Evolutionary conservation across 2,113 vertebrate genomes (phyloP), one percentile per base, ranked within the genome.

Genomic region (Fulmarus glacialis): DNA sequence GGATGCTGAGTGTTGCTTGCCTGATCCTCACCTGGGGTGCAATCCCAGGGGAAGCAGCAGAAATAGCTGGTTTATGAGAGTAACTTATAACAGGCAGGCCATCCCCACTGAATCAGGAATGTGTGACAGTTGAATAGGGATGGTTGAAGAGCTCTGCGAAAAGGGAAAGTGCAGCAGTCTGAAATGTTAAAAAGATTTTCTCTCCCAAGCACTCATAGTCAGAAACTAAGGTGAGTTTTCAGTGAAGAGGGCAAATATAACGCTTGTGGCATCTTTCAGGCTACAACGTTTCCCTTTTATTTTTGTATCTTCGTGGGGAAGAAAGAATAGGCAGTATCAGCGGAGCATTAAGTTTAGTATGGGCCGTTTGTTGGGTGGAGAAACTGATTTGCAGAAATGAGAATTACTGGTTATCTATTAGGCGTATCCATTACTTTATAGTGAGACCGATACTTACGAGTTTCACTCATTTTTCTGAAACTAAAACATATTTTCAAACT

Each of bases 351-450:
- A 29, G 4, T 91, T 80, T 64, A 68, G 42, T 73, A 40, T 56
- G 68, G 58, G 95, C 64, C 88, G 52, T 93, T 95, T 82, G 43
- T 82, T 1, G 8, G 27, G 30, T 85, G 73, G 84, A 95, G 68
- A 92, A 66, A 88, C 67, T 66, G 29, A 66, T 71, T 90, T 93
- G 83, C 88, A 90, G 77, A 95, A 96, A 60, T 80, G 53, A 62
- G 83, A 86, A 79, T 97, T 58, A 93, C 4, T 93, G 67, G 32
- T 53, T 94, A 90, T 86, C 84, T 84, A 67, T 26, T 80, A 88
- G 81, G 72, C 47, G 15, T 87, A 43, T 59, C 47, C 45, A 79
- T 96, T 72, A 52, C 74, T 96, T 94, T 38, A 48, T 63, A 80
- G 36, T 74, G 52, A 91, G 82, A 82, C 63, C 6, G 60, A 10